A percentile compares a stretch with the other conserved stretches of the same genome.
phyloP scores from a whole-genome alignment of 2,797 vertebrate genomes.

The Arctocebus calabarensis region DNA sequence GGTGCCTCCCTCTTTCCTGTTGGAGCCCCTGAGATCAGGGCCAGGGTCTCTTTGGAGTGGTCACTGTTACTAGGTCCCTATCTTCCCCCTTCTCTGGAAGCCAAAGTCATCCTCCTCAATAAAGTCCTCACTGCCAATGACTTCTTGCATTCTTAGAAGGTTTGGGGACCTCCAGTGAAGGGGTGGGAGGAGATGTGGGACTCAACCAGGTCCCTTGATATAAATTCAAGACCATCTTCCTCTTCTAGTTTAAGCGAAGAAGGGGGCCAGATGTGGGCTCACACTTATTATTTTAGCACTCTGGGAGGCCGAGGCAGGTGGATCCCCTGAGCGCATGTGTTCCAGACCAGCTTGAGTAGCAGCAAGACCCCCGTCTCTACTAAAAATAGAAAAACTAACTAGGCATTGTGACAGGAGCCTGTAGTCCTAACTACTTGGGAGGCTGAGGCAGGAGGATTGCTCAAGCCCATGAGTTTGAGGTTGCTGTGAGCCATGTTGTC shows the following conservation, averaged over 20 bases:
- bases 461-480: background rate
- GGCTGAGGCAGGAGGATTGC: too few relatives aligned
- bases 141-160: slow-evolving; percentile 10
- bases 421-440: too few relatives aligned
- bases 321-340: too few relatives aligned
- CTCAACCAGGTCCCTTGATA: background rate
- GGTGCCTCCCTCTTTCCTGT: slow-evolving; percentile 1
- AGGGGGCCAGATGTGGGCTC: background rate
- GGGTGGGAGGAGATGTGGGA: background rate
- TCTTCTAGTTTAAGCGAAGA: background rate
- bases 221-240: background rate
- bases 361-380: too few relatives aligned
- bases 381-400: too few relatives aligned
- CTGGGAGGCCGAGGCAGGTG: too few relatives aligned
- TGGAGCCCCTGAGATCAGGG: slow-evolving; percentile 63
- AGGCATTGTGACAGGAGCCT: too few relatives aligned
- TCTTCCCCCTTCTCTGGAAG: slow-evolving; percentile 23
- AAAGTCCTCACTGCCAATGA: slow-evolving; percentile 75
- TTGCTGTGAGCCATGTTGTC: background rate
- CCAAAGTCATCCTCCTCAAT: slow-evolving; percentile 67
- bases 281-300: background rate
- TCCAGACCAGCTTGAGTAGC: too few relatives aligned
- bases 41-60: slow-evolving; percentile 56
- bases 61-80: slow-evolving; percentile 26
- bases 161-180: background rate